A percentile compares a stretch with the other conserved stretches of the same genome.
These are phyloP conservation scores for Drosophila takahashii DNA, from an alignment of 1,140 invertebrate genomes.

Conservation along the genomic window DNA sequence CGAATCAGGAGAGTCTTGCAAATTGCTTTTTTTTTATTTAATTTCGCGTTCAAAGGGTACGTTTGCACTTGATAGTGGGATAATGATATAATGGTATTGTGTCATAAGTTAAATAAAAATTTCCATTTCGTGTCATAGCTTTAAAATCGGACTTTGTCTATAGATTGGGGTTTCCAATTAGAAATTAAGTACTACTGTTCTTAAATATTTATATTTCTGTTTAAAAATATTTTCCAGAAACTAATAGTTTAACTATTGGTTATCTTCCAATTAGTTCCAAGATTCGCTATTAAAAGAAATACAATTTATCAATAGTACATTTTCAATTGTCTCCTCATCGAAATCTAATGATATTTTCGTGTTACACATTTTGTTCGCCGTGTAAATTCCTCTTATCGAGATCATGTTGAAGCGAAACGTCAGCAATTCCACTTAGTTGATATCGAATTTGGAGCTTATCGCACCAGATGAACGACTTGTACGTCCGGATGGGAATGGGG, in stretches of 20 bases:
- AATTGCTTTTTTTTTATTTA: conserved; percentile 1
- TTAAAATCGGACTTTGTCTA: too few species aligned
- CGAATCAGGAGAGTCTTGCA: not conserved
- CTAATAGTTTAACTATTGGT: too few species aligned
- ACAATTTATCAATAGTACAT: too few species aligned
- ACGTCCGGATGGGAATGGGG: not conserved
- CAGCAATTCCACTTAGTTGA: conserved; percentile 29
- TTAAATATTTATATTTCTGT: too few species aligned
- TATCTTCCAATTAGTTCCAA: too few species aligned
- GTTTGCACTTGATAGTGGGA: not conserved
- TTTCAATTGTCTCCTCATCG: too few species aligned
- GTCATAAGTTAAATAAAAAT: not conserved
- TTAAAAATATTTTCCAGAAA: too few species aligned
- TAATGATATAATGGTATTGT: not conserved
- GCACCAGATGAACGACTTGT: conserved; percentile 7
- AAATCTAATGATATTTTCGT: not conserved
- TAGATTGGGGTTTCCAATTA: too few species aligned
- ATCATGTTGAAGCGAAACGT: conserved; percentile 6
- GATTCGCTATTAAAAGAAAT: too few species aligned
- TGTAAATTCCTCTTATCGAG: conserved; percentile 9
- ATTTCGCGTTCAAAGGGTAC: not conserved
- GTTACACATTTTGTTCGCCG: not conserved
- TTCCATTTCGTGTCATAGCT: not conserved
- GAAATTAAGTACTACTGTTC: too few species aligned
- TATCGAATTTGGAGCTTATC: conserved; percentile 31